phyloP scores from a whole-genome alignment of 2,797 vertebrate species.

The Natrix natrix region DNA sequence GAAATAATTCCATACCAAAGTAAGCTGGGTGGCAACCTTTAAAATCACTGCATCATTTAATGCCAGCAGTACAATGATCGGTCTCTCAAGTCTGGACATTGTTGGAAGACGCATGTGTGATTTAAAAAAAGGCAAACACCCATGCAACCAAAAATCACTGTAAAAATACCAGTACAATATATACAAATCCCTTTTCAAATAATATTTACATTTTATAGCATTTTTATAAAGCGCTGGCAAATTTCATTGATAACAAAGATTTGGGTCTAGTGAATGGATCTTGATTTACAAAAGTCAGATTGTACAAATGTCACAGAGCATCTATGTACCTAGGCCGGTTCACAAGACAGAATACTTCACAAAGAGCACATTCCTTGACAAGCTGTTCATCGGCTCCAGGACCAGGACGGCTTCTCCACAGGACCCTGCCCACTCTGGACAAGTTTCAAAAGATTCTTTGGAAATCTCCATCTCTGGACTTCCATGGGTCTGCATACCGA shows the following conservation, averaged over 20 bases:
- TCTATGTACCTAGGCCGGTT: background rate
- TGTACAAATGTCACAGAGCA: background rate
- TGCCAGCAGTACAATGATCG: constrained; percentile 69
- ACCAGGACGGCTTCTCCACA: background rate
- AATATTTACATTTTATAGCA: constrained; percentile 71
- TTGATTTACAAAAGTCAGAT: constrained; percentile 16
- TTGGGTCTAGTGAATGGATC: background rate
- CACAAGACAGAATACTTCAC: background rate
- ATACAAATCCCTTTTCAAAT: constrained; percentile 67
- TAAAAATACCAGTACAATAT: constrained; percentile 71
- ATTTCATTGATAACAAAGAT: constrained; percentile 39
- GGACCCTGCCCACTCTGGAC: background rate
- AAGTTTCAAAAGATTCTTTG: background rate
- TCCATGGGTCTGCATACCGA: background rate
- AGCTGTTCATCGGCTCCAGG: background rate
- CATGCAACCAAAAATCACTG: constrained; percentile 63
- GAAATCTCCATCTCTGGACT: background rate
- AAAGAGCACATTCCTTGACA: background rate
- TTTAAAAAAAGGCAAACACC: constrained; percentile 55
- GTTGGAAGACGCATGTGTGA: constrained; percentile 66
- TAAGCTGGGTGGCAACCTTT: constrained; percentile 29
- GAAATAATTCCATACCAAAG: background rate
- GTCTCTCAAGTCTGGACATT: constrained; percentile 28
- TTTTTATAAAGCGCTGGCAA: constrained; percentile 63
- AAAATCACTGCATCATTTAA: constrained; percentile 72